Base-by-base conservation (phyloP, 2,888 invertebrate genomes). In the Troides helena region DNA sequence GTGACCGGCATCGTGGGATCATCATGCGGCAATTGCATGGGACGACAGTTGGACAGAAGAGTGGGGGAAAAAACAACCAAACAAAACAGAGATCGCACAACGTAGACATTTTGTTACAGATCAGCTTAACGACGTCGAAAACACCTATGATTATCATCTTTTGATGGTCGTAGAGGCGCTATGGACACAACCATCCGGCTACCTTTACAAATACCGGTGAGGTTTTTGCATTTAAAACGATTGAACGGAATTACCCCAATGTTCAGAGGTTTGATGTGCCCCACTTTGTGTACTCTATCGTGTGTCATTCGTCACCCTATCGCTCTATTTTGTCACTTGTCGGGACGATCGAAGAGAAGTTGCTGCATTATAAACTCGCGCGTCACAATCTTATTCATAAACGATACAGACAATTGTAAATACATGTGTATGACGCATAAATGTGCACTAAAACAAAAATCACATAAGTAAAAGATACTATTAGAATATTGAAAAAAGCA, bases 111-210 rank as follows among this genome's bases (percentile, higher is more conserved):
- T 88, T 92, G 92, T 92, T 92, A 84, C 92, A 92, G 92, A 91
- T 92, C 92, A 92, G 90, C 90, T 89, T 92, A 88, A 88, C 92
- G 85, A 92, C 92, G 86, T 92, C 92, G 90, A 92, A 92, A 92
- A 92, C 92, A 87, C 92, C 92, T 76, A 92, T 92, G 92, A 91
- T 92, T 88, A 92, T 92, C 89, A 92, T 92, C 90, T 92, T 92
- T 92, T 92, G 92, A 92, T 92, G 91, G 87, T 92, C 84, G 81
- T 83, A 88, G 88, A 86, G 90, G 89, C 89, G 90, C 87, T 89
- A 87, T 87, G 90, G 91, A 89, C 85, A 81, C 81, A 85, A 82
- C 85, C 89, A 81, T 87, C 90, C 89, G 90, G 85, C 91, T 83
- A 86, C 90, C 53, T 78, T 77, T 77, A 81, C 80, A 82, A 80